Conservation (phyloP, 1,140 invertebrate species). For the Cherax destructor region DNA sequence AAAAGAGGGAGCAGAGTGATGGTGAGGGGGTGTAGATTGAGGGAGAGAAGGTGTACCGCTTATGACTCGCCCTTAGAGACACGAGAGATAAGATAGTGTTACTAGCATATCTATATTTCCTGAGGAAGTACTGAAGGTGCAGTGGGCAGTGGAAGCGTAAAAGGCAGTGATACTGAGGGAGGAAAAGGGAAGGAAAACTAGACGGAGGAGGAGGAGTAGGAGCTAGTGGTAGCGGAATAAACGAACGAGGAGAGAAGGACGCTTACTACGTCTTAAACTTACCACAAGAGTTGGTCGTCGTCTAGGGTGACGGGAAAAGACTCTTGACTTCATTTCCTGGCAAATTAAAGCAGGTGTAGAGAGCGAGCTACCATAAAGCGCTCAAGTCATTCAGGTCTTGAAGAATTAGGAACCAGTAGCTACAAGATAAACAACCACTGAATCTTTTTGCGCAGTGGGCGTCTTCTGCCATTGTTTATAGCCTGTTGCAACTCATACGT, state of each 20-base stretch:
- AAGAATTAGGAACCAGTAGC: too few relatives aligned
- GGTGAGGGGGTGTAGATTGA: neutral
- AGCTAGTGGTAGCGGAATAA: neutral
- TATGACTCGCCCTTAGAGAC: neutral
- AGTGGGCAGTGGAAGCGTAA: neutral
- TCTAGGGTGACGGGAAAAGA: too few relatives aligned
- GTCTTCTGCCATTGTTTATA: too few relatives aligned
- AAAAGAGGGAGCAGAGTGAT: neutral
- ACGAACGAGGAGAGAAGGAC: neutral
- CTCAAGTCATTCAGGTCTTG: too few relatives aligned
- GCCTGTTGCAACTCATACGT: too few relatives aligned
- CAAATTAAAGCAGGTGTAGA: too few relatives aligned
- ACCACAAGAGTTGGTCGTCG: too few relatives aligned
- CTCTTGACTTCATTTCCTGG: too few relatives aligned
- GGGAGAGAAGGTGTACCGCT: neutral
- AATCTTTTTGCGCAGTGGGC: too few relatives aligned
- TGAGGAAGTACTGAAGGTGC: conserved; percentile 16
- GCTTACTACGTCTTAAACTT: neutral
- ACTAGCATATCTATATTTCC: conserved; percentile 44
- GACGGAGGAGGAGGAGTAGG: neutral
- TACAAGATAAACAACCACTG: too few relatives aligned
- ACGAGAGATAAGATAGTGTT: conserved; percentile 45
- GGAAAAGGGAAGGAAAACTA: neutral
- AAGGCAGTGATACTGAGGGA: too few relatives aligned
- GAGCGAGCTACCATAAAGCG: too few relatives aligned